Percentiles rank a stretch among this genome's conserved stretches.
Evolutionary conservation across 2,113 vertebrate species (phyloP).

Genomic region (Motacilla alba): DNA sequence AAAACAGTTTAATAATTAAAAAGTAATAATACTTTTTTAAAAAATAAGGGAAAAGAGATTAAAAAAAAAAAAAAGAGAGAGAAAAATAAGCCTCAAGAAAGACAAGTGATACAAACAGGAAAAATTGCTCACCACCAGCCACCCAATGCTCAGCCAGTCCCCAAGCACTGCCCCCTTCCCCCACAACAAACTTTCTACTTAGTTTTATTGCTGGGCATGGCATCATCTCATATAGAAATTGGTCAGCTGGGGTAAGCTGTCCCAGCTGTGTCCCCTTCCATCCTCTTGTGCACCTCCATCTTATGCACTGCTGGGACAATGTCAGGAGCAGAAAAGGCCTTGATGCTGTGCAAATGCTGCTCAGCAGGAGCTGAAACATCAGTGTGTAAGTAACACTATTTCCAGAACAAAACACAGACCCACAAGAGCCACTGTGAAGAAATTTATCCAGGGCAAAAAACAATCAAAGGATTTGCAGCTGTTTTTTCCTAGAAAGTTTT

Average conservation of each 20-base stretch:
- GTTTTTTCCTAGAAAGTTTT: not conserved
- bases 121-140: not conserved
- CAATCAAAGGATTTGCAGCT: not conserved
- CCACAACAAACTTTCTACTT: not conserved
- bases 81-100: not conserved
- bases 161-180: fast-evolving
- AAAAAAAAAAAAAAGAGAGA: no score
- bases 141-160: fast-evolving
- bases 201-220: not conserved
- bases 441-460: not conserved
- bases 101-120: not conserved
- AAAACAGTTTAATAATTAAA: not conserved
- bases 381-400: not conserved
- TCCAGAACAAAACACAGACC: not conserved
- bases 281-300: not conserved
- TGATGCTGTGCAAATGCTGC: fast-evolving
- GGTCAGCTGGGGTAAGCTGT: not conserved
- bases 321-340: not conserved
- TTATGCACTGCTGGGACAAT: fast-evolving
- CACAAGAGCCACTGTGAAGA: not conserved
- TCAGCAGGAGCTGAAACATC: not conserved
- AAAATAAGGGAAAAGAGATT: not conserved
- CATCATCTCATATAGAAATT: fast-evolving
- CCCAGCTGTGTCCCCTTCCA: not conserved
- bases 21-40: not conserved